Evolutionary conservation across 2,797 vertebrate species (phyloP), one percentile per base, ranked within the genome.

Genomic region (Enteromius afrohamiltoni): DNA sequence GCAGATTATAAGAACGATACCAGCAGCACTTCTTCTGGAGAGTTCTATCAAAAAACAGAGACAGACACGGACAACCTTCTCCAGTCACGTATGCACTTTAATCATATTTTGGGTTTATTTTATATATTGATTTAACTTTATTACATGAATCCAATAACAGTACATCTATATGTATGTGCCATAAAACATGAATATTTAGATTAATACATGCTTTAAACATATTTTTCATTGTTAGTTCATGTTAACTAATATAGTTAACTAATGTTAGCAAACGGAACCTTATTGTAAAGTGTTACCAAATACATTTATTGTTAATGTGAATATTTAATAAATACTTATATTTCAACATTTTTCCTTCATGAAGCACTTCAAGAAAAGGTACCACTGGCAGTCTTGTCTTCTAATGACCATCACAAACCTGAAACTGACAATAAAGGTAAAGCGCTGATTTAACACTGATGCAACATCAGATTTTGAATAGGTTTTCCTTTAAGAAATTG

Each of bases 21-120:
- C 34, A 82, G 82, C 29, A 88, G 87, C 82, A 88, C 83, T 34
- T 89, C 84, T 17, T 87, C 86, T 65, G 85, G 82, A 23, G 87
- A 87, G 75, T 85, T 74, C 40, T 86, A 86, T 69, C 49, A 85
- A 80, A 88, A 83, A 58, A 78, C 73, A 55, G 10, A 76, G 53
- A 26, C n/a, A 26, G 53, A 74, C 62, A 31, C 0, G 1, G 47
- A 60, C n/a, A 60, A 60, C 55, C 13, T 60, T 60, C 23, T 60
- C 11, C 55, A 60, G 55, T 60, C 55, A 60, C 11, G 23, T 60
- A 60, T 60, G 55, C 3, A 60, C 23, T 13, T 60, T 11, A 58
- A 58, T 58, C n/a, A 58, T 23, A 58, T 58, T 11, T 23, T 11
- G n/a, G n/a, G n/a, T 58, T 58, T 4, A 23, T 23, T 58, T 58